Conservation (phyloP, 2,113 vertebrate genomes). For the Sphyrna mokarran region DNA sequence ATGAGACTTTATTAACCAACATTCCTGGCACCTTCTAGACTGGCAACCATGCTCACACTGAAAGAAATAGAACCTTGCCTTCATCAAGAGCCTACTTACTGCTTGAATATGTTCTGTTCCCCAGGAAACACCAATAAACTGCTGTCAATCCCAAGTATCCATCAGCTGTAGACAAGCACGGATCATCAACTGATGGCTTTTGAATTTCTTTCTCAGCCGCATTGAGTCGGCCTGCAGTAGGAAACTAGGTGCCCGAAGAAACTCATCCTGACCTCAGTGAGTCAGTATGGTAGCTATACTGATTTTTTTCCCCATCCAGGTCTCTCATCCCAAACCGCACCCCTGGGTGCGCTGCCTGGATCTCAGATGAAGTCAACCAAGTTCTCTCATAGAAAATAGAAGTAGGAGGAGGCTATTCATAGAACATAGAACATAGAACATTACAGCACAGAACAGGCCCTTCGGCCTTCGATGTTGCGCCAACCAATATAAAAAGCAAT, state of each 20-base stretch:
- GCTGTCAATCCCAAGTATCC: neutral
- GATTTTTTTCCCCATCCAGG: neutral
- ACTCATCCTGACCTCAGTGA: no score
- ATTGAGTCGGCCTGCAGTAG: no score
- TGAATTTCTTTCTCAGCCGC: neutral
- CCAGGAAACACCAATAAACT: neutral
- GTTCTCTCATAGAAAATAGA: no score
- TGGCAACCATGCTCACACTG: neutral
- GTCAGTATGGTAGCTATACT: no score
- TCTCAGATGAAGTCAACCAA: no score
- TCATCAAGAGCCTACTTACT: neutral
- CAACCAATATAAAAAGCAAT: no score
- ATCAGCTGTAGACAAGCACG: neutral
- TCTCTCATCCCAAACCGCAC: no score
- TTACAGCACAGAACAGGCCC: no score
- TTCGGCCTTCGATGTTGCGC: no score
- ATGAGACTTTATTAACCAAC: conserved; percentile 24
- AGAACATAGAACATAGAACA: no score
- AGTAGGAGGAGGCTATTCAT: no score
- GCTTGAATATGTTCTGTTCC: neutral
- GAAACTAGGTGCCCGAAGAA: neutral
- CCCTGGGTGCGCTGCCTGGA: neutral
- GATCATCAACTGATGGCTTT: neutral
- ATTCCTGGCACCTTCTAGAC: neutral
- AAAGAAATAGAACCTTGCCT: neutral